These are phyloP conservation scores for Atherix ibis DNA, from an alignment of 2,888 invertebrate species.

Conservation along the genomic window DNA sequence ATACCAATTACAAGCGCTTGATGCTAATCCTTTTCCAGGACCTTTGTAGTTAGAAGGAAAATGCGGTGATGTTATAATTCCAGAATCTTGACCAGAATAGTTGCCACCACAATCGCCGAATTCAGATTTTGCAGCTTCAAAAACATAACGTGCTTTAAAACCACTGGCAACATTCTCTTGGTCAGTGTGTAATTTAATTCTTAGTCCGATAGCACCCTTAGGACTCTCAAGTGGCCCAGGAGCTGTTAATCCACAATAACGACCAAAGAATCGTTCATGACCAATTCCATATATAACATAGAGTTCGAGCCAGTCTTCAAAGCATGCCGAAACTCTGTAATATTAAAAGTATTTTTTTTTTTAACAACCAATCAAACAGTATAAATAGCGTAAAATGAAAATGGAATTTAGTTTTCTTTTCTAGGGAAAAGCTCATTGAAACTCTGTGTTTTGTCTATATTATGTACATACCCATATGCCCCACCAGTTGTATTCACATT, in stretches of 20 bases:
- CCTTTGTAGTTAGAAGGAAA: conserved; percentile 83
- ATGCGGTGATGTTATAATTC: conserved; percentile 75
- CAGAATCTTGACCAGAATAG: conserved; percentile 68
- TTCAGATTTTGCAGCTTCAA: conserved; percentile 74
- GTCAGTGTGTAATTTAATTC: conserved; percentile 79
- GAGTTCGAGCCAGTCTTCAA: conserved; percentile 88
- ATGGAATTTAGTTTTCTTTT: conserved; percentile 3
- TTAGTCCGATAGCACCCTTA: conserved; percentile 72
- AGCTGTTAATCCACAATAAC: conserved; percentile 80
- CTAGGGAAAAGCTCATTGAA: background rate
- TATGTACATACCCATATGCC: conserved; percentile 61
- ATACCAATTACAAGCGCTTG: conserved; percentile 93
- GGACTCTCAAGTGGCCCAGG: conserved; percentile 93
- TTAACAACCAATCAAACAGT: background rate
- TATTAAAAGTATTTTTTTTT: no score
- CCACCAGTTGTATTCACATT: conserved; percentile 60
- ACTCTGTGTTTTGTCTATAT: no score
- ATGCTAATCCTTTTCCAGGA: conserved; percentile 60
- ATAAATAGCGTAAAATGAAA: no score
- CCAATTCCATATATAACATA: conserved; percentile 77
- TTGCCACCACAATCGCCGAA: conserved; percentile 89
- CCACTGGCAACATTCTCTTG: conserved; percentile 79
- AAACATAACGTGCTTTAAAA: conserved; percentile 90
- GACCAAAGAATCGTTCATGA: conserved; percentile 68
- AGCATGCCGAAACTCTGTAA: conserved; percentile 57